Percentiles rank a stretch among this genome's conserved stretches.
These are phyloP conservation scores for Procambarus virginalis DNA, from an alignment of 1,140 invertebrate genomes.

Conservation along the genomic window DNA sequence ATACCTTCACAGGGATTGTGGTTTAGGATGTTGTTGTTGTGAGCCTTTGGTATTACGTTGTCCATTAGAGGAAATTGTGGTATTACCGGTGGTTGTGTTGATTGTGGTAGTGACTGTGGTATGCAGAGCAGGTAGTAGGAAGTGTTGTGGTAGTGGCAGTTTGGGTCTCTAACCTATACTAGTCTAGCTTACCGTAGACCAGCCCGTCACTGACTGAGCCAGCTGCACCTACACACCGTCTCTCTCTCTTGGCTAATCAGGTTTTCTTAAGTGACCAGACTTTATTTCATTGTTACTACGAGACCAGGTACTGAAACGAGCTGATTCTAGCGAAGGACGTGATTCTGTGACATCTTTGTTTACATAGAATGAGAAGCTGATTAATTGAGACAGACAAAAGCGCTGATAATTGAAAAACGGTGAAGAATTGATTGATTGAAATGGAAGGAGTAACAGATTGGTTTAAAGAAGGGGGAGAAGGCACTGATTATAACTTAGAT, in stretches of 20 bases:
- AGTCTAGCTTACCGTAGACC: constrained; percentile 19
- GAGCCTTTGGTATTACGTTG: too few species aligned
- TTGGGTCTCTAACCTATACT: constrained; percentile 14
- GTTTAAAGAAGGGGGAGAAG: background rate
- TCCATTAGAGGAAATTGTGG: background rate
- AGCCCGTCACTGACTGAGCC: constrained; percentile 14
- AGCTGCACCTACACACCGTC: background rate
- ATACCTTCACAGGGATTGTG: too few species aligned
- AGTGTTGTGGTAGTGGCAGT: background rate
- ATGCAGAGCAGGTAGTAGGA: background rate
- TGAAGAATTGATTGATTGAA: background rate
- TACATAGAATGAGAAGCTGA: background rate
- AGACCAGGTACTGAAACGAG: background rate
- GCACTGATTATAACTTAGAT: too few species aligned
- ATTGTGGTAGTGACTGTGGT: background rate
- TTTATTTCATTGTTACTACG: background rate
- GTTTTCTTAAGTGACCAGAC: too few species aligned
- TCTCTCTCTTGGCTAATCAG: too few species aligned
- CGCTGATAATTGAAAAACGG: background rate
- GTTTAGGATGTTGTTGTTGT: too few species aligned
- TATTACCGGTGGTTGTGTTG: background rate
- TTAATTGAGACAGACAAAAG: background rate
- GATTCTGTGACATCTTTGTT: background rate
- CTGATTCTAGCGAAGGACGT: background rate
- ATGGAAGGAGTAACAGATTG: background rate